A percentile compares a stretch with the other conserved stretches of the same genome.
Evolutionary conservation across 2,113 vertebrate genomes (phyloP).

Genomic region (Monopterus albus): DNA sequence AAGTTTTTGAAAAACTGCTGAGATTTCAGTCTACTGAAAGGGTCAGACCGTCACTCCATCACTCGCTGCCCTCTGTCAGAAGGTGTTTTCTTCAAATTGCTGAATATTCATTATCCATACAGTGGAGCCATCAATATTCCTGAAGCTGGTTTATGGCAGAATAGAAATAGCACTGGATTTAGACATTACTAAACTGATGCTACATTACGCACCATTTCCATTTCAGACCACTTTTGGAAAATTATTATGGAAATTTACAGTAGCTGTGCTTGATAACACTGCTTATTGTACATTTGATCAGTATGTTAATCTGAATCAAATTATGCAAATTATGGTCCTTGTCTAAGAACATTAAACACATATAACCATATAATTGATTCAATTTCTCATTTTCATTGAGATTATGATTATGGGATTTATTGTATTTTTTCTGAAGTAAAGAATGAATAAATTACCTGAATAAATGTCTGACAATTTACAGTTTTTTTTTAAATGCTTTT

Average conservation of each 20-base stretch:
- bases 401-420: slow-evolving; percentile 9
- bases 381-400: background rate
- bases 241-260: background rate
- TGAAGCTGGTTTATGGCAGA: slow-evolving; percentile 43
- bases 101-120: slow-evolving; percentile 58
- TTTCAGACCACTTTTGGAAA: slow-evolving; percentile 13
- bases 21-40: slow-evolving; percentile 48
- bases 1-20: slow-evolving; percentile 51
- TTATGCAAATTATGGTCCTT: slow-evolving; percentile 11
- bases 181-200: slow-evolving; percentile 30
- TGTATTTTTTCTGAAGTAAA: slow-evolving; percentile 5
- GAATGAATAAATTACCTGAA: background rate
- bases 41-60: slow-evolving; percentile 44
- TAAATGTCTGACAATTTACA: background rate
- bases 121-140: slow-evolving; percentile 40
- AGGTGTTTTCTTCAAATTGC: slow-evolving; percentile 33
- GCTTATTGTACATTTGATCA: background rate
- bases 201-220: slow-evolving; percentile 2
- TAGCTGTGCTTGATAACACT: slow-evolving; percentile 3
- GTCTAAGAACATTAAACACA: slow-evolving; percentile 4
- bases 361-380: slow-evolving; percentile 4
- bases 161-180: slow-evolving; percentile 36
- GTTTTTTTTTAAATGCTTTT: background rate
- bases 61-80: slow-evolving; percentile 20
- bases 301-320: slow-evolving; percentile 15